These are phyloP conservation scores for Diaperis boleti DNA, from an alignment of 2,888 invertebrate species.

Conservation along the genomic window DNA sequence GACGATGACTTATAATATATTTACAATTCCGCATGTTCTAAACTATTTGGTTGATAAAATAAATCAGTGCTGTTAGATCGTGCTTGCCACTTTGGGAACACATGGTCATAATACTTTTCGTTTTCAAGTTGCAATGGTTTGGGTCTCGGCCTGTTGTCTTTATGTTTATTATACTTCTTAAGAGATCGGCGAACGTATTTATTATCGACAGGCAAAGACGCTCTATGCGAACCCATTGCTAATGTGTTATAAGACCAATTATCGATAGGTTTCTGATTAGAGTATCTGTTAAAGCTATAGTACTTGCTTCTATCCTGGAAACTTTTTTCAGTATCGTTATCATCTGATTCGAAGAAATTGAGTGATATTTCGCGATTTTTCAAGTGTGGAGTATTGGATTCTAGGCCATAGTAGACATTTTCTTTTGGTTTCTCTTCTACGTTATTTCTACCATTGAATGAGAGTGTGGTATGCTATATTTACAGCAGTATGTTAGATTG, in stretches of 20 bases:
- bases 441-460: slow-evolving; percentile 66
- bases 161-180: slow-evolving; percentile 53
- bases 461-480: slow-evolving; percentile 65
- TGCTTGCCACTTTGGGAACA: slow-evolving; percentile 67
- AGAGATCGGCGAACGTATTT: slow-evolving; percentile 53
- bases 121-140: slow-evolving; percentile 72
- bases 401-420: slow-evolving; percentile 59
- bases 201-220: slow-evolving; percentile 53
- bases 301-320: slow-evolving; percentile 56
- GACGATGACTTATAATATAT: slow-evolving; percentile 52
- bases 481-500: slow-evolving; percentile 65
- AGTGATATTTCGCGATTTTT: slow-evolving; percentile 54
- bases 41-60: slow-evolving; percentile 62
- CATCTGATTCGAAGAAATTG: slow-evolving; percentile 60
- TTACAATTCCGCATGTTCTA: slow-evolving; percentile 65
- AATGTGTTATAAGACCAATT: slow-evolving; percentile 59
- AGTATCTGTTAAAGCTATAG: slow-evolving; percentile 62
- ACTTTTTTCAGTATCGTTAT: slow-evolving; percentile 55
- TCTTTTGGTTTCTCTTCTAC: slow-evolving; percentile 61
- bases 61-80: slow-evolving; percentile 55
- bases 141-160: slow-evolving; percentile 67
- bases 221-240: slow-evolving; percentile 54
- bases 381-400: slow-evolving; percentile 54
- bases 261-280: slow-evolving; percentile 56
- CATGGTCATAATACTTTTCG: slow-evolving; percentile 73